Base-by-base conservation (phyloP, 2,113 vertebrate species). In the Lycocorax pyrrhopterus region DNA sequence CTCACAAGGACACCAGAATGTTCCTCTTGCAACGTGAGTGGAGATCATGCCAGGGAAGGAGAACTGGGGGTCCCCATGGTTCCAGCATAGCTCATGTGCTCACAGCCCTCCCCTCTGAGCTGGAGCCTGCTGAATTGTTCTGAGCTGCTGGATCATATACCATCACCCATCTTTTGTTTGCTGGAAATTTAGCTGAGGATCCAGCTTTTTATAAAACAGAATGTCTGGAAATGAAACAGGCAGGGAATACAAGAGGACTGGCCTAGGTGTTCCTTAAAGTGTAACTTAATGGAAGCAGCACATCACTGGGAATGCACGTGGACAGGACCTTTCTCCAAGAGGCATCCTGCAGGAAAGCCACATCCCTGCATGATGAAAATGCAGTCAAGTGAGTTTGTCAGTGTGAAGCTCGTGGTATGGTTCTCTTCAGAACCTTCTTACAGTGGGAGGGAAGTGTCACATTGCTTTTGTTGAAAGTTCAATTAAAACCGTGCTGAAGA, bases 11-110 rank as follows among this genome's bases (percentile, higher is more conserved):
- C 29, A 29, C n/a, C 20, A 32, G 49, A 66, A 46, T 25, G 7
- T 53, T 71, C 51, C 10, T 29, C 26, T 52, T 44, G 37, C 60
- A 58, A n/a, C 0, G 0, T 41, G 37, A 49, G 27, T 0, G 1
- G 17, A 84, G 15, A 35, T n/a, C 35, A 25, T 41, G 26, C 44
- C 21, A n/a, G 33, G 43, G n/a, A 66, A 86, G 26, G 46, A 69
- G 37, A 47, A 9, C 32, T 18, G 30, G 21, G 29, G 8, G 1
- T 55, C n/a, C 26, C 44, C 13, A 6, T 1, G 1, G 27, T 33
- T 37, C 67, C 43, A 55, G 37, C 1, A 0, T 37, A 71, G 23
- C 25, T 43, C 49, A 13, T 5, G 20, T 29, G 19, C 37, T 60
- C 51, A 10, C 37, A 67, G n/a, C 18, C 27, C 60, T 69, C 37